These are phyloP conservation scores for Orchestia grillus DNA, from an alignment of 1,140 invertebrate genomes.

Conservation along the genomic window DNA sequence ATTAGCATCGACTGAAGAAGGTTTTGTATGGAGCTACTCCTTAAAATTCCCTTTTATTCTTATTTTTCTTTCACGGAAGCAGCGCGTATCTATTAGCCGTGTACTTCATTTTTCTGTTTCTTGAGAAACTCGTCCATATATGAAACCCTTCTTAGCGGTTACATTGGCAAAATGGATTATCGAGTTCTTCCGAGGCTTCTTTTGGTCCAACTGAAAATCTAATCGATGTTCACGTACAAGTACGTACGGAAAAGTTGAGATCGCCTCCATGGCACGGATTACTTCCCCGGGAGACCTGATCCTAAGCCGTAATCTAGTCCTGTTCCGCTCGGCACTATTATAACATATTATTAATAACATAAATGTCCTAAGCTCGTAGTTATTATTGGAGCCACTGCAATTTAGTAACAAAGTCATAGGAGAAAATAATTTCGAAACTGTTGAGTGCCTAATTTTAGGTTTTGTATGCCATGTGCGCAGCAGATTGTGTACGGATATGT, in stretches of 20 bases:
- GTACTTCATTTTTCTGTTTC: neutral
- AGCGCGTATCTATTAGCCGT: too few relatives aligned
- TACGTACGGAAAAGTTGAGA: neutral
- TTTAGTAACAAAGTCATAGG: neutral
- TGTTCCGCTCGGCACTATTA: neutral
- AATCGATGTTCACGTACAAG: neutral
- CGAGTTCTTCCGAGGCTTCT: neutral
- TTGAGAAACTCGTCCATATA: too few relatives aligned
- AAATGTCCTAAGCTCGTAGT: neutral
- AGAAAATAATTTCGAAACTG: neutral
- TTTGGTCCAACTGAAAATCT: neutral
- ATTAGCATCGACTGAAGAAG: neutral
- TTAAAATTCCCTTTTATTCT: neutral
- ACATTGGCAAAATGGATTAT: neutral
- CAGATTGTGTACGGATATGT: slow-evolving; percentile 7
- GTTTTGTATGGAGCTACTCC: neutral
- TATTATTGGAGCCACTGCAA: neutral
- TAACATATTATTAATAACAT: neutral
- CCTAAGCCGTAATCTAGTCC: neutral
- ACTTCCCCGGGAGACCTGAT: neutral
- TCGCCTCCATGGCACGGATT: neutral
- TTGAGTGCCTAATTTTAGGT: slow-evolving; percentile 26
- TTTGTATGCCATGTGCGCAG: slow-evolving; percentile 29
- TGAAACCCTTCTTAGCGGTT: neutral
- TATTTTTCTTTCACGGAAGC: neutral